These are phyloP conservation scores for Ploceus nigricollis DNA, from an alignment of 2,113 vertebrate species.

Conservation along the genomic window DNA sequence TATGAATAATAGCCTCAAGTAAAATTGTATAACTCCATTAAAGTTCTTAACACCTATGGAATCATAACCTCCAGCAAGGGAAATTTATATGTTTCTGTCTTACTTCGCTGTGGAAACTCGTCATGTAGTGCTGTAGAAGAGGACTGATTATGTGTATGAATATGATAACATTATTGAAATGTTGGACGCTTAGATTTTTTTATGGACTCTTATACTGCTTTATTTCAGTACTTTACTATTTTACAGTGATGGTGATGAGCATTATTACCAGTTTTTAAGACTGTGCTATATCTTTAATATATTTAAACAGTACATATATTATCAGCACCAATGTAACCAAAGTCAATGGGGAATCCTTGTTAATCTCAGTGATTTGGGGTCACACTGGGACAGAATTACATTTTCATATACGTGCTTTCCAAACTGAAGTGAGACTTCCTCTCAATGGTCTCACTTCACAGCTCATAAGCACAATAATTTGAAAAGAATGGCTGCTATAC, in stretches of 20 bases:
- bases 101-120: not conserved
- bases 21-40: not conserved
- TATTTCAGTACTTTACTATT: not conserved
- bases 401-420: not conserved
- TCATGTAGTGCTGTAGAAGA: not conserved
- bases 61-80: not conserved
- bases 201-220: not conserved
- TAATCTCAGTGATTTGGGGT: not conserved
- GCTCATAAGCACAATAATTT: slow-evolving; percentile 25
- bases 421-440: not conserved
- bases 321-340: not conserved
- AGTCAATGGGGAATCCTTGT: not conserved
- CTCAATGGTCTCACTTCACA: not conserved
- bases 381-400: not conserved
- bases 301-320: not conserved
- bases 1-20: not conserved
- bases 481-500: not conserved
- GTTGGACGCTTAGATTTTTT: not conserved
- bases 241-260: not conserved
- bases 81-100: not conserved
- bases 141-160: not conserved
- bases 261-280: slow-evolving; percentile 11
- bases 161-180: not conserved
- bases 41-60: not conserved
- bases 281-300: not conserved